Base-by-base conservation (phyloP, 1,140 invertebrate genomes). In the Cylas formicarius region DNA sequence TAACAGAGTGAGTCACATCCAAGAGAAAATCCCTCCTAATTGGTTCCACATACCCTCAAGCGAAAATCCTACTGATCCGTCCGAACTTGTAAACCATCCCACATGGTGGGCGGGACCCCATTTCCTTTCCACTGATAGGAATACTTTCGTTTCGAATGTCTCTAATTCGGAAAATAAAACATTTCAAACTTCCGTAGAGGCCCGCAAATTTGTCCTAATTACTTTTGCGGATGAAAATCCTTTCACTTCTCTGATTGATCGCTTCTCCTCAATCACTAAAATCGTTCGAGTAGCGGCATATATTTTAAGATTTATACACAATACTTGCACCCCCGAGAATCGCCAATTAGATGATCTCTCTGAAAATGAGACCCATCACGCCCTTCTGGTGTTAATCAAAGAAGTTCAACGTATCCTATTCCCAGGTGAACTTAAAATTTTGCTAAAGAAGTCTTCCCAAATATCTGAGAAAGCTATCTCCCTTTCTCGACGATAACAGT, bases 1-100 rank as follows among this genome's bases (percentile, higher is more conserved):
- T 0, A 70, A 69, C 56, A 29, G 65, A 17, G 62, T 68, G 0
- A 33, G 53, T 0, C 39, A 58, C 40, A 70, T 71, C 21, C 56
- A 61, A 33, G 11, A 37, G 8, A 6, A 42, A 3, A 55, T 57
- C 2, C 26, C 48, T 29, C 26, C 34, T 11, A 8, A 57, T 6
- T 67, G 62, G 62, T 27, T 44, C 5, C 55, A 67, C 38, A 52
- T 67, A 9, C 31, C 33, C 10, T 47, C 58, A 0, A 9, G 48
- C 0, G 44, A 60, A 2, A 67, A 66, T 46, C 63, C 58, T 4
- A 64, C 62, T 0, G 61, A 67, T 43, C 9, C 36, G 4, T 13
- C 28, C 28, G n/a, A 17, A 10, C 18, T 55, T 3, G n/a, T 9
- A 19, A 32, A 22, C 1, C 45, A 29, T 1, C 17, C 36, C 9